phyloP scores from a whole-genome alignment of 2,113 vertebrate genomes.

The Takifugu bimaculatus region DNA sequence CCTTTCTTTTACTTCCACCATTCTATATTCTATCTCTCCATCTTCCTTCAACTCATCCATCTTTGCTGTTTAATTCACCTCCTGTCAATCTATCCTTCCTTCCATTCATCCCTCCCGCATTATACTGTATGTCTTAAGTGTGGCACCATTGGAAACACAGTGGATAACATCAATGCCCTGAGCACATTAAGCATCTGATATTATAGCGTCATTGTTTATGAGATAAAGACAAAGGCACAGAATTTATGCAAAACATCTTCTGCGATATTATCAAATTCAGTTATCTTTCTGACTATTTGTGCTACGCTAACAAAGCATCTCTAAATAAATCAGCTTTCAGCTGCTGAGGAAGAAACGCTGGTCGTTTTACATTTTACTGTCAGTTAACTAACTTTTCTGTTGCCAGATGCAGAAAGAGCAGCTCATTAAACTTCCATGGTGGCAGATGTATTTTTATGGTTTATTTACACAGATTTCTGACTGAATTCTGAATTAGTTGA shows the following conservation, averaged over 20 bases:
- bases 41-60: constrained; percentile 3
- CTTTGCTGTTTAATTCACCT: neutral
- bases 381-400: too few relatives aligned
- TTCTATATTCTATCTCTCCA: neutral
- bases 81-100: constrained; percentile 38
- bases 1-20: neutral
- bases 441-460: too few relatives aligned
- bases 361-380: too few relatives aligned
- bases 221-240: neutral
- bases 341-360: too few relatives aligned
- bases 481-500: too few relatives aligned
- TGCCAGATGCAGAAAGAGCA: too few relatives aligned
- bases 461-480: too few relatives aligned
- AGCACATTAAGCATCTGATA: constrained; percentile 49
- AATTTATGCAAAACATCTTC: neutral
- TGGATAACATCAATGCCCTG: constrained; percentile 47
- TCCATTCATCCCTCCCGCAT: constrained; percentile 36
- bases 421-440: too few relatives aligned
- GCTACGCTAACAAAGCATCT: too few relatives aligned
- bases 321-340: too few relatives aligned
- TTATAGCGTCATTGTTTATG: constrained; percentile 37
- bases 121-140: constrained; percentile 55
- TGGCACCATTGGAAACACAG: constrained; percentile 56
- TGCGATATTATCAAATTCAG: constrained; percentile 7
- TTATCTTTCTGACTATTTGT: too few relatives aligned